Percentiles rank a stretch among this genome's conserved stretches.
phyloP scores from a whole-genome alignment of 1,140 invertebrate genomes.

The Streblospio benedicti region DNA sequence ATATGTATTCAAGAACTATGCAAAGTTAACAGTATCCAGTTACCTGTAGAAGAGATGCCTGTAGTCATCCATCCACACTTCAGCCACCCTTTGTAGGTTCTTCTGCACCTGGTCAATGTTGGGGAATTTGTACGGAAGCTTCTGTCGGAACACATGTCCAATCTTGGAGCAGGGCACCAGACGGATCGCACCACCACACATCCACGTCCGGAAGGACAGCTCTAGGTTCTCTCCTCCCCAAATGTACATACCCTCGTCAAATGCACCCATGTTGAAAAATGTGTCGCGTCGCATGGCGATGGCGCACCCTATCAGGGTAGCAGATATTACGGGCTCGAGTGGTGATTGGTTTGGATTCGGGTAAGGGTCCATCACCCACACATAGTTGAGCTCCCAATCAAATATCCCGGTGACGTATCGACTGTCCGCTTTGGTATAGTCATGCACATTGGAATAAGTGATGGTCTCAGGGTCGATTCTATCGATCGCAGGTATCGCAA shows the following conservation, averaged over 20 bases:
- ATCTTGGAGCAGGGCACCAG: constrained; percentile 91
- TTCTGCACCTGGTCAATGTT: constrained; percentile 4
- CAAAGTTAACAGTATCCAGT: too few relatives aligned
- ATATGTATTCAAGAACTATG: too few relatives aligned
- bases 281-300: constrained; percentile 40
- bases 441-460: too few relatives aligned
- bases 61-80: constrained; percentile 75
- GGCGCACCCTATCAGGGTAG: constrained; percentile 60
- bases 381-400: constrained; percentile 83
- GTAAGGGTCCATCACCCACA: constrained; percentile 78
- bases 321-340: constrained; percentile 33
- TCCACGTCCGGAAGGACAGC: constrained; percentile 92
- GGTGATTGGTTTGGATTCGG: constrained; percentile 43
- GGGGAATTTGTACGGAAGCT: constrained; percentile 16
- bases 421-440: background rate
- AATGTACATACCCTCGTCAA: constrained; percentile 93
- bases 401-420: constrained; percentile 60
- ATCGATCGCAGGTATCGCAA: constrained; percentile 1
- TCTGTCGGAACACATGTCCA: constrained; percentile 78
- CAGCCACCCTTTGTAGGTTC: constrained; percentile 39
- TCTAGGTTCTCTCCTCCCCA: constrained; percentile 97
- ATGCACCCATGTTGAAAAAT: constrained; percentile 76
- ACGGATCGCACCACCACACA: constrained; percentile 76
- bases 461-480: background rate
- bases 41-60: constrained; percentile 11